These are phyloP conservation scores for Chymomyza caudatula DNA, from an alignment of 2,888 invertebrate genomes.

Conservation along the genomic window DNA sequence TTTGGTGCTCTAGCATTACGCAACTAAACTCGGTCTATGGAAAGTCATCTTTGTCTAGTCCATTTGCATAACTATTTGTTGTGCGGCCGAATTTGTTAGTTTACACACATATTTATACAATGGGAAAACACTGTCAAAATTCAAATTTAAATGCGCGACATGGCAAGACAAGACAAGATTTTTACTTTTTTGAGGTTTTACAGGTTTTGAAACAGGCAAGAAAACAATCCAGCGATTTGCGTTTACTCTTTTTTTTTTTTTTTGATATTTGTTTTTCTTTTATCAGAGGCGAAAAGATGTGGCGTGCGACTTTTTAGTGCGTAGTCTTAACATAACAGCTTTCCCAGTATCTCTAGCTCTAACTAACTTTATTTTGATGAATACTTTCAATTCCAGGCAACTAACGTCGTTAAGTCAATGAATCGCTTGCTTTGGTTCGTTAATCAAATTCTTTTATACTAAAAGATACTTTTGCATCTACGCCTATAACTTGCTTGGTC, in stretches of 20 bases:
- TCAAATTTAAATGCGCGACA: background rate
- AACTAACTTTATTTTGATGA: no score
- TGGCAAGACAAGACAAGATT: background rate
- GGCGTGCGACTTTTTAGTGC: background rate
- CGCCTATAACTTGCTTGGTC: no score
- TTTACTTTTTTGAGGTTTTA: background rate
- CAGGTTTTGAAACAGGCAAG: background rate
- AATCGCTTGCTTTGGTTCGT: no score
- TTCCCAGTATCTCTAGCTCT: background rate
- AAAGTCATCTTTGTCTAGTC: background rate
- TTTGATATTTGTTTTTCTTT: background rate
- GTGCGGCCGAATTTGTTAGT: background rate
- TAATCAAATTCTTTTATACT: no score
- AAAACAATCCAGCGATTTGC: background rate
- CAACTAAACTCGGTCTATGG: background rate
- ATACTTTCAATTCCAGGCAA: no score
- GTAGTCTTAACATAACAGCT: background rate
- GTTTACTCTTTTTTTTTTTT: background rate
- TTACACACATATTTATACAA: background rate
- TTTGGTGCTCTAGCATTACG: background rate
- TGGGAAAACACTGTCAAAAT: background rate
- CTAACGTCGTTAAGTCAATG: no score
- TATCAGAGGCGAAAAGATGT: background rate
- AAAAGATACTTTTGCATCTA: no score
- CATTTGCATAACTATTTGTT: background rate